phyloP scores from a whole-genome alignment of 2,797 vertebrate species.

The Carduelis carduelis region DNA sequence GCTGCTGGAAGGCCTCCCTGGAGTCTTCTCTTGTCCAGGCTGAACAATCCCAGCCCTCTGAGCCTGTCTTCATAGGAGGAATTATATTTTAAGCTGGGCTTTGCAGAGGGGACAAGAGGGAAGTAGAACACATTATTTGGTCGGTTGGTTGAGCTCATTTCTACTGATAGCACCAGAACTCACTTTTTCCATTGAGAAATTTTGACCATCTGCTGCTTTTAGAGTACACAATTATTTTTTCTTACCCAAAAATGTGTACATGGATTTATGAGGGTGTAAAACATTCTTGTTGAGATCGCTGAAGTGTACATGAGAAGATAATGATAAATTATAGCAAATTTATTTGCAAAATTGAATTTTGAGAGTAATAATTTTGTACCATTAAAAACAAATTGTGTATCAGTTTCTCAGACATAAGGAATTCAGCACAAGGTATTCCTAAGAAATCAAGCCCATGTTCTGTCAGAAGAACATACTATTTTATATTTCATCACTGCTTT shows the following conservation, averaged over 20 bases:
- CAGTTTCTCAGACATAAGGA: neutral
- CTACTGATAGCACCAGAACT: neutral
- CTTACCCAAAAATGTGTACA: neutral
- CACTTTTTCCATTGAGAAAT: neutral
- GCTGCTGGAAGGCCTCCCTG: neutral
- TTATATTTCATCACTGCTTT: neutral
- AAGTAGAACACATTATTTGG: neutral
- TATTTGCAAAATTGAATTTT: slow-evolving; percentile 12
- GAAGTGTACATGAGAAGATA: neutral
- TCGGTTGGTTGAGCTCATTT: neutral
- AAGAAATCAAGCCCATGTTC: neutral
- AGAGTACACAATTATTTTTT: neutral
- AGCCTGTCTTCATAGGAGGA: neutral
- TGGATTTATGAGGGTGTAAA: neutral
- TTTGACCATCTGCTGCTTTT: neutral
- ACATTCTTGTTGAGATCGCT: neutral
- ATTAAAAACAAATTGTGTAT: neutral
- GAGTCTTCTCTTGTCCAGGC: neutral
- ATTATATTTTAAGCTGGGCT: neutral
- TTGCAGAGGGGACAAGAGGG: neutral
- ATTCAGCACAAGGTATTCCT: neutral
- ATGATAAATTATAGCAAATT: neutral
- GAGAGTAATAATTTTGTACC: neutral
- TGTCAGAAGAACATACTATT: neutral
- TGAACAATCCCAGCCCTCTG: neutral